Conservation (phyloP, 2,113 vertebrate genomes). For the Coregonus clupeaformis region DNA sequence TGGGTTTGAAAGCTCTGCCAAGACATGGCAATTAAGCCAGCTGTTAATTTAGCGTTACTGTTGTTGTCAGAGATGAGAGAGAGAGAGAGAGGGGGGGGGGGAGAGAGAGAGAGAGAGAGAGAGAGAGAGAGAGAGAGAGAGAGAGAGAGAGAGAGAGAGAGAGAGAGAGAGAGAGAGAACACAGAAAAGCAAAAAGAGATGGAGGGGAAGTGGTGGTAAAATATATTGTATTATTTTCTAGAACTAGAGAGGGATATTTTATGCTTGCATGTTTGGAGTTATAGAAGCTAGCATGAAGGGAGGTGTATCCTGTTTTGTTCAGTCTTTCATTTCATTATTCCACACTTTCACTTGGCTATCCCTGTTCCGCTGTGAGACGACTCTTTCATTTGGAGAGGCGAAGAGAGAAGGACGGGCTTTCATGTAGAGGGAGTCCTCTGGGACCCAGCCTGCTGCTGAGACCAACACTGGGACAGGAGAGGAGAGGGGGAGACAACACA, state of each 20-base stretch:
- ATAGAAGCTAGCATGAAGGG: conserved; percentile 43
- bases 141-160: neutral
- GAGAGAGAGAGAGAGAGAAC: conserved; percentile 8
- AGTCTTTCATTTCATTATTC: conserved; percentile 67
- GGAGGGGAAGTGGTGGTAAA: neutral
- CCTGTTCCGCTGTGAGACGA: conserved; percentile 59
- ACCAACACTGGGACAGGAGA: conserved; percentile 18
- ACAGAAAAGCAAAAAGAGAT: conserved; percentile 16
- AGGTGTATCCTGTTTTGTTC: conserved; percentile 54
- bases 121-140: conserved; percentile 21
- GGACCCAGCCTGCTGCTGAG: conserved; percentile 60
- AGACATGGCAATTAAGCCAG: conserved; percentile 61
- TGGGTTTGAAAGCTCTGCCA: conserved; percentile 62
- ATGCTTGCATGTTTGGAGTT: conserved; percentile 47
- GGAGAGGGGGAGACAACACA: conserved; percentile 34
- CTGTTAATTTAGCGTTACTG: conserved; percentile 53
- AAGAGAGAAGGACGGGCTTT: conserved; percentile 53
- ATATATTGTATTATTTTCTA: conserved; percentile 6
- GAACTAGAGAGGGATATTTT: conserved; percentile 34
- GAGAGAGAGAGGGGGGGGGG: neutral
- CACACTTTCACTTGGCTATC: conserved; percentile 42
- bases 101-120: neutral
- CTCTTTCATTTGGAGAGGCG: conserved; percentile 59
- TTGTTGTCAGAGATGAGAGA: conserved; percentile 24
- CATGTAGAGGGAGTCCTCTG: conserved; percentile 51